phyloP scores from a whole-genome alignment of 2,888 invertebrate genomes.

The Cryptophagus acutangulus region DNA sequence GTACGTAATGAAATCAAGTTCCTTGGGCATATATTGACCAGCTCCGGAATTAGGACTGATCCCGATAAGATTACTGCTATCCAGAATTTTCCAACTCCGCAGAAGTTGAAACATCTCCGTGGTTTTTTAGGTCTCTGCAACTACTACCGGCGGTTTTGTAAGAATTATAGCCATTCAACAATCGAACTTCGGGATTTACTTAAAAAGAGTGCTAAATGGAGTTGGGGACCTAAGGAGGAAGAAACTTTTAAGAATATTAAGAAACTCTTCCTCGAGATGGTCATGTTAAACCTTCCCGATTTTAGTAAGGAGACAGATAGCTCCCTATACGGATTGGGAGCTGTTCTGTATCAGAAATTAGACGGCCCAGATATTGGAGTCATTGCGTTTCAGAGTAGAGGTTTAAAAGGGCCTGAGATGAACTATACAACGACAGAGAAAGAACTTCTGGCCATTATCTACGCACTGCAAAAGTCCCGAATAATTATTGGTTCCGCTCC shows the following conservation, averaged over 20 bases:
- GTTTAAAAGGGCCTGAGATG: constrained; percentile 15
- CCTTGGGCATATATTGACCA: background rate
- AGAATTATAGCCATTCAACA: constrained; percentile 16
- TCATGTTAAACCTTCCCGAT: constrained; percentile 20
- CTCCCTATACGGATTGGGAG: constrained; percentile 15
- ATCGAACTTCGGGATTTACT: no score
- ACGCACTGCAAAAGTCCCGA: constrained; percentile 14
- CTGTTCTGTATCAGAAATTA: constrained; percentile 10
- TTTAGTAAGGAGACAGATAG: constrained; percentile 9
- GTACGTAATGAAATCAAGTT: background rate
- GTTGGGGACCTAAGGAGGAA: constrained; percentile 15
- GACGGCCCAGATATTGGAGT: constrained; percentile 12
- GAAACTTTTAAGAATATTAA: constrained; percentile 16
- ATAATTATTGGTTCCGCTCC: background rate
- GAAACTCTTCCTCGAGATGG: constrained; percentile 12
- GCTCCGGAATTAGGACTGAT: background rate
- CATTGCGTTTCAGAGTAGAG: constrained; percentile 17
- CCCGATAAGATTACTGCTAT: constrained; percentile 6
- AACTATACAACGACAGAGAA: constrained; percentile 22
- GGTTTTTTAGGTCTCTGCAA: constrained; percentile 13
- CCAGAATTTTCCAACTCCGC: constrained; percentile 6
- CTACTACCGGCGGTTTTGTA: constrained; percentile 11
- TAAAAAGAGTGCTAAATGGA: constrained; percentile 15
- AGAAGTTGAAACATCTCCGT: constrained; percentile 2
- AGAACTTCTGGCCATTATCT: constrained; percentile 18